A percentile compares a stretch with the other conserved stretches of the same genome.
Conservation (phyloP, 2,113 vertebrate species). For the Taurulus bubalis region DNA sequence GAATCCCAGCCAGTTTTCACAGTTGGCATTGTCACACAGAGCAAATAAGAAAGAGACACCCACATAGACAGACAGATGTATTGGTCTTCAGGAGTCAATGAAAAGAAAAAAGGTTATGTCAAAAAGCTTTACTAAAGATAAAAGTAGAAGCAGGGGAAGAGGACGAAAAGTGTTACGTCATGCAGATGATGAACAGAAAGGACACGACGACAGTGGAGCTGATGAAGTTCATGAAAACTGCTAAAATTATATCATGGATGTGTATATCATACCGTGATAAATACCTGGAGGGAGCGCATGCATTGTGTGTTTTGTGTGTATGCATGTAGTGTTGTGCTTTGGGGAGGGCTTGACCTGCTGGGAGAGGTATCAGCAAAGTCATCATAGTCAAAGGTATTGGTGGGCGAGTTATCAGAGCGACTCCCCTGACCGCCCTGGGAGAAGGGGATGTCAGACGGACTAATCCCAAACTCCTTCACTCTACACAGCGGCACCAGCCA, state of each 20-base stretch:
- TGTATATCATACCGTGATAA: background rate
- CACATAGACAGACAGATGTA: background rate
- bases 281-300: slow-evolving; percentile 46
- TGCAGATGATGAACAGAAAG: slow-evolving; percentile 46
- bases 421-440: slow-evolving; percentile 93
- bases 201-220: slow-evolving; percentile 15
- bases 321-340: slow-evolving; percentile 40
- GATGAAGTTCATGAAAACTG: slow-evolving; percentile 33
- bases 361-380: slow-evolving; percentile 93
- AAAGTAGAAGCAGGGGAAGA: slow-evolving; percentile 7
- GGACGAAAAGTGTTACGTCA: slow-evolving; percentile 22
- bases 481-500: slow-evolving; percentile 85
- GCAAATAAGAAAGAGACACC: slow-evolving; percentile 33
- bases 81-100: slow-evolving; percentile 8
- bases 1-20: slow-evolving; percentile 9
- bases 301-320: slow-evolving; percentile 37
- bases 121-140: slow-evolving; percentile 4
- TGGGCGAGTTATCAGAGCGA: slow-evolving; percentile 96
- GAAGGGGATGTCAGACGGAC: slow-evolving; percentile 99
- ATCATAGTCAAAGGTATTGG: slow-evolving; percentile 94
- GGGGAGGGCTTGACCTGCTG: slow-evolving; percentile 89
- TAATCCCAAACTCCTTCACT: slow-evolving; percentile 99
- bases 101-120: background rate
- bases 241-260: slow-evolving; percentile 18
- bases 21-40: slow-evolving; percentile 13